Conservation (phyloP, 2,113 vertebrate species). For the Burhinus bistriatus region DNA sequence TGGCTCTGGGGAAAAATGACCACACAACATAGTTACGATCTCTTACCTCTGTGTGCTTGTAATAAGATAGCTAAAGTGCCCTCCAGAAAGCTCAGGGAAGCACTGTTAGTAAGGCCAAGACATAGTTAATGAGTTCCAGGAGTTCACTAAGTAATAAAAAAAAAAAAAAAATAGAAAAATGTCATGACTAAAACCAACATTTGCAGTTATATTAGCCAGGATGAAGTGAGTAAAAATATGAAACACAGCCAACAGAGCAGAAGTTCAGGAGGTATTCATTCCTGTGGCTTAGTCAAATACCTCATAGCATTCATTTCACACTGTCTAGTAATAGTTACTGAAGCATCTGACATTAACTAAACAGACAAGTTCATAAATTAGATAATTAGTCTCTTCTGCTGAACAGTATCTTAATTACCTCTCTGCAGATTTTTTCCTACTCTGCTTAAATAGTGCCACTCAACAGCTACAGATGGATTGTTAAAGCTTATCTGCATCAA, state of each 20-base stretch:
- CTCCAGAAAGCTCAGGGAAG: background rate
- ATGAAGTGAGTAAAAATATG: conserved; percentile 37
- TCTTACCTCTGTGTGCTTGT: background rate
- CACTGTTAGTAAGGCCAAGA: background rate
- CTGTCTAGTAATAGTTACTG: conserved; percentile 9
- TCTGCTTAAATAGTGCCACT: background rate
- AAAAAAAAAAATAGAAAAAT: background rate
- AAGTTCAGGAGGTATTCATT: conserved; percentile 37
- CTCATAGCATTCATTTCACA: background rate
- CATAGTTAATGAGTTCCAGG: background rate
- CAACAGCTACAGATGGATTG: background rate
- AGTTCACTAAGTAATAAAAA: background rate
- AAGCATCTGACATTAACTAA: conserved; percentile 33
- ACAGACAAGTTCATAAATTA: conserved; percentile 16
- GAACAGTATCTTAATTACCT: background rate
- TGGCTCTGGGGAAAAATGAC: background rate
- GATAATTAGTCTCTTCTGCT: background rate
- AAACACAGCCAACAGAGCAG: background rate
- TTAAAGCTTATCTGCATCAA: background rate
- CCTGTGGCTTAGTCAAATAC: conserved; percentile 14
- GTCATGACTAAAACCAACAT: background rate
- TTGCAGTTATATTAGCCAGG: conserved; percentile 13
- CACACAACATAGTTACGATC: background rate
- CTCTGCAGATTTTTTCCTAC: background rate
- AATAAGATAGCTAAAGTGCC: background rate